Percentiles rank a stretch among this genome's conserved stretches.
Evolutionary conservation across 2,113 vertebrate genomes (phyloP).

Genomic region (Aramus guarauna): DNA sequence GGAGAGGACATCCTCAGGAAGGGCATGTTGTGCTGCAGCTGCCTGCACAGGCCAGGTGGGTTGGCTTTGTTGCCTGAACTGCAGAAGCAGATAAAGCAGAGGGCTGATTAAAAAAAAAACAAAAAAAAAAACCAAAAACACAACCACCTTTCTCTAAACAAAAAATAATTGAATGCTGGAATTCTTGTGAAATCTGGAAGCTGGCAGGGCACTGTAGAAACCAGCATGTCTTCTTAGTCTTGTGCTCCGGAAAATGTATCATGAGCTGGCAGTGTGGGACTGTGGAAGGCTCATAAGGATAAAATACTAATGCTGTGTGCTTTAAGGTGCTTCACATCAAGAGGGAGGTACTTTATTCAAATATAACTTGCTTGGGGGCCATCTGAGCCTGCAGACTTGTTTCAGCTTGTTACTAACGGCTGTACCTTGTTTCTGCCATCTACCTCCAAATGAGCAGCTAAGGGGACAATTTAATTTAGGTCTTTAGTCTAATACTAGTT

Average conservation of each 20-base stretch:
- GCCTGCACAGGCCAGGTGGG: background rate
- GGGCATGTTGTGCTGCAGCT: background rate
- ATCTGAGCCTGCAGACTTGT: background rate
- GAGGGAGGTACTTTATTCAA: background rate
- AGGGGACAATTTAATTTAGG: background rate
- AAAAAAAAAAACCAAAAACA: too few relatives aligned
- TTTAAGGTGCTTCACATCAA: background rate
- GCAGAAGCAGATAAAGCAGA: background rate
- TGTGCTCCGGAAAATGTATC: background rate
- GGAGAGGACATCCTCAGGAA: background rate
- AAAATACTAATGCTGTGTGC: background rate
- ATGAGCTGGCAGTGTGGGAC: background rate
- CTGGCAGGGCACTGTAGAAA: background rate
- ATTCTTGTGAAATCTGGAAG: background rate
- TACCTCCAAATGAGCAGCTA: background rate
- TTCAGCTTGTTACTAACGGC: background rate
- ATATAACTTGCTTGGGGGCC: background rate
- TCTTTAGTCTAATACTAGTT: background rate
- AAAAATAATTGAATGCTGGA: background rate
- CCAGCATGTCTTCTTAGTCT: accelerated
- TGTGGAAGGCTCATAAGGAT: background rate
- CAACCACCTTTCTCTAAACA: background rate
- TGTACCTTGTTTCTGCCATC: background rate
- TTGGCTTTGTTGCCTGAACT: background rate
- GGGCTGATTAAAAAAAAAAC: background rate